phyloP scores from a whole-genome alignment of 2,888 invertebrate genomes.

The Hoplodrina ambigua region DNA sequence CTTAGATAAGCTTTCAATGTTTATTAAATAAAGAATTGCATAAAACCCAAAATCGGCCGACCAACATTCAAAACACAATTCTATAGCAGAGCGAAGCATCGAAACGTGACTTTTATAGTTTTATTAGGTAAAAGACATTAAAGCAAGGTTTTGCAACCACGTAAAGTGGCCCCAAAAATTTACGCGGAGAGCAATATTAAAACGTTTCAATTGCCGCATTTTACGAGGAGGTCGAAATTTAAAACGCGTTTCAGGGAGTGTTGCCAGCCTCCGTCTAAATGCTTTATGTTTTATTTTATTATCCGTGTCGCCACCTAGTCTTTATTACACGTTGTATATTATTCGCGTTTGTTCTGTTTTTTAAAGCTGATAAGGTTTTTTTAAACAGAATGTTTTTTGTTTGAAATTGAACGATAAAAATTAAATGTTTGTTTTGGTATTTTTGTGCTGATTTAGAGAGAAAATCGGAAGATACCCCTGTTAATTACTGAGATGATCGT shows the following conservation, averaged over 20 bases:
- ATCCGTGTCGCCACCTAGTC: conserved; percentile 71
- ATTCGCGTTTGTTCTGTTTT: conserved; percentile 61
- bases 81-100: conserved; percentile 19
- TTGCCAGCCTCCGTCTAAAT: conserved; percentile 69
- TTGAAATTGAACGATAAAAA: conserved; percentile 27
- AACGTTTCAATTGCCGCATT: conserved; percentile 74
- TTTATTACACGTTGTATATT: conserved; percentile 68
- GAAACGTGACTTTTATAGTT: conserved; percentile 46
- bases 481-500: too few species aligned
- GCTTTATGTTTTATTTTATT: conserved; percentile 77
- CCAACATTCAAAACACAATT: background rate
- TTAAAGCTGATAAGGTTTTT: conserved; percentile 59
- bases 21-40: background rate
- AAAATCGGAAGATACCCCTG: too few species aligned
- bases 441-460: background rate
- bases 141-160: conserved; percentile 56
- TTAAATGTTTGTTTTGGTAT: conserved; percentile 15
- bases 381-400: conserved; percentile 34
- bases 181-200: conserved; percentile 71
- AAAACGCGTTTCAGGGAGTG: conserved; percentile 71
- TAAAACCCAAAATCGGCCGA: background rate
- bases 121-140: conserved; percentile 58
- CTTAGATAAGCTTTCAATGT: too few species aligned
- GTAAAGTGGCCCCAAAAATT: conserved; percentile 67
- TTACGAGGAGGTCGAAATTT: conserved; percentile 78